A percentile compares a stretch with the other conserved stretches of the same genome.
Evolutionary conservation across 2,888 invertebrate species (phyloP).

Genomic region (Acronicta psi): DNA sequence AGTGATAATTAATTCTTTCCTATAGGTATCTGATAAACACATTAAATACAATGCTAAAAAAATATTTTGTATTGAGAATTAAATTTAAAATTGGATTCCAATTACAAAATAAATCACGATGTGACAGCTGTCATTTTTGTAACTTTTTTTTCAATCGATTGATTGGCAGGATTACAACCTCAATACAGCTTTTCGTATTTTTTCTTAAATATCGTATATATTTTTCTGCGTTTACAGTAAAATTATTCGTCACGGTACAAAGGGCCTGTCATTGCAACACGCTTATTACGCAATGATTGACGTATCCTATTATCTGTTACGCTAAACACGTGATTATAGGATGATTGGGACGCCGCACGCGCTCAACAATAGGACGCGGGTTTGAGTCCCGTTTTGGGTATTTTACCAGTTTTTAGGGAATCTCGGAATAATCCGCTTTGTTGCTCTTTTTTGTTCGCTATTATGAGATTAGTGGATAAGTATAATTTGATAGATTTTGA

Average conservation of each 20-base stretch:
- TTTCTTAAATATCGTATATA: constrained; percentile 1
- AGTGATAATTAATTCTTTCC: no score
- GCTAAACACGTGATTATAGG: constrained; percentile 67
- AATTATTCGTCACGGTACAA: constrained; percentile 16
- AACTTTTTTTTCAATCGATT: background rate
- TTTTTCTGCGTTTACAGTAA: constrained; percentile 9
- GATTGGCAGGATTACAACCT: constrained; percentile 26
- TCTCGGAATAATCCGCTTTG: constrained; percentile 55
- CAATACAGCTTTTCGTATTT: constrained; percentile 18
- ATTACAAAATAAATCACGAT: constrained; percentile 18
- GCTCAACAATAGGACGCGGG: constrained; percentile 56
- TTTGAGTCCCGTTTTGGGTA: constrained; percentile 59
- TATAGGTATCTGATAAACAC: no score
- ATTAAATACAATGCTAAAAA: no score
- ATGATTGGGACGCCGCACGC: constrained; percentile 63
- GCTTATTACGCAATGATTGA: constrained; percentile 64
- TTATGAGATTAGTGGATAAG: constrained; percentile 53
- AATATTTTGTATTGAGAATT: background rate
- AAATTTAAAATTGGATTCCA: constrained; percentile 16
- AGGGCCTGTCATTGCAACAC: constrained; percentile 45
- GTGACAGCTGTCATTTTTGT: constrained; percentile 29
- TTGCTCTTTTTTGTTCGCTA: constrained; percentile 58
- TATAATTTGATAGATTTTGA: constrained; percentile 50
- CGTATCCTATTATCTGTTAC: constrained; percentile 60
- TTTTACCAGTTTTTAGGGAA: constrained; percentile 69